Conservation (phyloP, 2,888 invertebrate species). For the Sacculina carcini region DNA sequence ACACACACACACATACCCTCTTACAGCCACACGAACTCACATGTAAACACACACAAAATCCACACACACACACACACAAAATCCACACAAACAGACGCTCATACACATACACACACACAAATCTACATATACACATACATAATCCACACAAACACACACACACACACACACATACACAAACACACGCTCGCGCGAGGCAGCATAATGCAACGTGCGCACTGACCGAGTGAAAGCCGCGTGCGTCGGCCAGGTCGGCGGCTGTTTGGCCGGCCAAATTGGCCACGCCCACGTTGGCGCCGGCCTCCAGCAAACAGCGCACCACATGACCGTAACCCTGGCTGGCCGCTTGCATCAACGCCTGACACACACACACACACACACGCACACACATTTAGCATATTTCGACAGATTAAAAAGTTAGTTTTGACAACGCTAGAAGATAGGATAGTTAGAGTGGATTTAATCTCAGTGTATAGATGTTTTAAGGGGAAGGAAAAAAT, state of each 20-base stretch:
- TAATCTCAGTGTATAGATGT: too few relatives aligned
- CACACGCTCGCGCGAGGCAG: neutral
- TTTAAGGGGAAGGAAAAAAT: too few relatives aligned
- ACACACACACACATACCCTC: neutral
- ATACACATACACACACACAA: neutral
- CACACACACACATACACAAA: neutral
- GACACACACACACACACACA: too few relatives aligned
- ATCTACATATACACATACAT: neutral
- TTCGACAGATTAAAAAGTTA: too few relatives aligned
- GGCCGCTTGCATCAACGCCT: conserved; percentile 21
- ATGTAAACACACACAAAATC: neutral
- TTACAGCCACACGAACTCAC: neutral
- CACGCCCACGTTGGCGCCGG: neutral
- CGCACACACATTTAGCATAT: too few relatives aligned
- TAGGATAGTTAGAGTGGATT: too few relatives aligned
- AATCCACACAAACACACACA: neutral
- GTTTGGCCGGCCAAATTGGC: neutral
- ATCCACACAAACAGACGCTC: neutral
- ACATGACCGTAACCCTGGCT: conserved; percentile 17
- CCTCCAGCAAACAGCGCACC: conserved; percentile 17
- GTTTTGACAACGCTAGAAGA: too few relatives aligned
- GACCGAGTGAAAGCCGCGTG: neutral
- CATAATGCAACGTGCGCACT: neutral
- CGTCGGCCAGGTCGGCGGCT: neutral
- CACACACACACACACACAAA: too few relatives aligned